These are phyloP conservation scores for Oopsacas minuta DNA, from an alignment of 37 sponge, comb jelly and placozoan species.

Conservation along the genomic window DNA sequence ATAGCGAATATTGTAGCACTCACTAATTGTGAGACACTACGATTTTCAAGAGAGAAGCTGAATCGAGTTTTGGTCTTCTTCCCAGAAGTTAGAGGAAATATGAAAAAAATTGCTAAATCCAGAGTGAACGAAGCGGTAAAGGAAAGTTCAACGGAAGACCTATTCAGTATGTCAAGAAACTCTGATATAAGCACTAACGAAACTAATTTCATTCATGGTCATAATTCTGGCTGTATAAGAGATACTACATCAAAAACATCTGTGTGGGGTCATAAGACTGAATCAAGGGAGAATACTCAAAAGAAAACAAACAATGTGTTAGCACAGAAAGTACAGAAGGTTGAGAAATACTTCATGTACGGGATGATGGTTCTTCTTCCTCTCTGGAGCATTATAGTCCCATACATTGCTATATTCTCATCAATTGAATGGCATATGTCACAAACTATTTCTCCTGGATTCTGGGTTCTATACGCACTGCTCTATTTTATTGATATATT, in stretches of 20 bases:
- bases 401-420: slow-evolving; percentile 3
- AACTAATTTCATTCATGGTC: background rate
- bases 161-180: background rate
- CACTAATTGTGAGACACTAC: slow-evolving; percentile 8
- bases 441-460: background rate
- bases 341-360: background rate
- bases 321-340: background rate
- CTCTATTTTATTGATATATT: slow-evolving; percentile 49
- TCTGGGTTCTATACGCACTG: slow-evolving; percentile 20
- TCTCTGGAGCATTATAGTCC: background rate
- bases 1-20: background rate
- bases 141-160: background rate
- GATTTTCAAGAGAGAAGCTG: background rate
- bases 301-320: background rate
- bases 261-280: background rate
- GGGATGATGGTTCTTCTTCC: background rate
- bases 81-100: background rate
- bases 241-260: background rate
- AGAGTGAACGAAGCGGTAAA: background rate
- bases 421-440: background rate
- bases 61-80: background rate
- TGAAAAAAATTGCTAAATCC: background rate
- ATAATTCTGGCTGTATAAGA: background rate
- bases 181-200: background rate
- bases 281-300: background rate